These are phyloP conservation scores for Galeopsomyia nigrocyanea DNA, from an alignment of 2,888 invertebrate genomes.

Conservation along the genomic window DNA sequence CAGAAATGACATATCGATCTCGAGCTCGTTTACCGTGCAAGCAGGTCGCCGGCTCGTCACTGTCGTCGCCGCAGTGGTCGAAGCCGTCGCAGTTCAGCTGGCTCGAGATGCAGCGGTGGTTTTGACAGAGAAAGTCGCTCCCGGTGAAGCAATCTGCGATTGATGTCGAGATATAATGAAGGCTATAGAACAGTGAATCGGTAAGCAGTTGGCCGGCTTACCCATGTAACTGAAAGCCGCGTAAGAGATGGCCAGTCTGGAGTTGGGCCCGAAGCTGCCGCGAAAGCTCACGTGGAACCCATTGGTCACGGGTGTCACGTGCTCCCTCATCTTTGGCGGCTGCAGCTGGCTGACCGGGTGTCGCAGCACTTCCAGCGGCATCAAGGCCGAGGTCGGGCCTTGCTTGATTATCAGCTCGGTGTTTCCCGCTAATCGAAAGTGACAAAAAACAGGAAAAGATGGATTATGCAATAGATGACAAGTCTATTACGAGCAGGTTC, in stretches of 20 bases:
- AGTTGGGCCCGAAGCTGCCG: slow-evolving; percentile 76
- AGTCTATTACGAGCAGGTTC: too few relatives aligned
- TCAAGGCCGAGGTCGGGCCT: slow-evolving; percentile 77
- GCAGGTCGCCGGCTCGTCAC: slow-evolving; percentile 78
- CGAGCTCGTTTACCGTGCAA: slow-evolving; percentile 67
- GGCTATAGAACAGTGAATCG: neutral
- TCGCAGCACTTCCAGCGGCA: slow-evolving; percentile 73
- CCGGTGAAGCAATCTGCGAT: slow-evolving; percentile 76
- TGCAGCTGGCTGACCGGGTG: slow-evolving; percentile 70
- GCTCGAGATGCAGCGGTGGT: slow-evolving; percentile 78
- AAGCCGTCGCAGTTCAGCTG: slow-evolving; percentile 81
- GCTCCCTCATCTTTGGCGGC: slow-evolving; percentile 70
- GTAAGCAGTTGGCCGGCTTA: slow-evolving; percentile 53
- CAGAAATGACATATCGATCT: neutral
- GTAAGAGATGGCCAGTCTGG: slow-evolving; percentile 78
- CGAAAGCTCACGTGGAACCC: slow-evolving; percentile 80
- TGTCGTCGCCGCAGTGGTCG: slow-evolving; percentile 82
- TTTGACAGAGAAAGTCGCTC: slow-evolving; percentile 79
- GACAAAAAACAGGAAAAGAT: neutral
- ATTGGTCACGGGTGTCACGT: slow-evolving; percentile 74
- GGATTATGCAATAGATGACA: too few relatives aligned
- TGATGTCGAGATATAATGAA: neutral
- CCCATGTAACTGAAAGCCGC: slow-evolving; percentile 80
- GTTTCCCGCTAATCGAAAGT: slow-evolving; percentile 69
- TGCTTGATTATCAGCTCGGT: slow-evolving; percentile 77